Percentiles rank a stretch among this genome's conserved stretches.
These are phyloP conservation scores for Caradrina kadenii DNA, from an alignment of 2,888 invertebrate genomes.

Conservation along the genomic window DNA sequence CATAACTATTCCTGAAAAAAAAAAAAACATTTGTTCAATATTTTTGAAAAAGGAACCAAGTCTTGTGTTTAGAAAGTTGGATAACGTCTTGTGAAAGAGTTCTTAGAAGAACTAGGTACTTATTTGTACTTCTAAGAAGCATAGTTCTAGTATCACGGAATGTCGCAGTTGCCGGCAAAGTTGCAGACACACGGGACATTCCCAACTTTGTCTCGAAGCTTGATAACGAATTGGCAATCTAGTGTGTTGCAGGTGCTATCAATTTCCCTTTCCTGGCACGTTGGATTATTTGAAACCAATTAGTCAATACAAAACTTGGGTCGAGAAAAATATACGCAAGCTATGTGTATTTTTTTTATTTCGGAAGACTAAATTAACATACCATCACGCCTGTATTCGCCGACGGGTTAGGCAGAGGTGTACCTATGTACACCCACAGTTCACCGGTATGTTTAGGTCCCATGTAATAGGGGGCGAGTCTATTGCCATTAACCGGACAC, in stretches of 20 bases:
- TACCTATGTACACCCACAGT: too few relatives aligned
- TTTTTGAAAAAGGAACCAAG: too few relatives aligned
- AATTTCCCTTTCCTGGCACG: constrained; percentile 4
- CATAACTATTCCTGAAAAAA: too few relatives aligned
- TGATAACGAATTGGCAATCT: constrained; percentile 40
- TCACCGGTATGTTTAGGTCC: too few relatives aligned
- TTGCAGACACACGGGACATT: constrained; percentile 19
- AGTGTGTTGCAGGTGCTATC: constrained; percentile 23
- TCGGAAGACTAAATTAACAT: too few relatives aligned
- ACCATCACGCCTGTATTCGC: too few relatives aligned
- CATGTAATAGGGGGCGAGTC: too few relatives aligned
- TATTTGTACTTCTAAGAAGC: constrained; percentile 21
- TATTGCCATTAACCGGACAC: too few relatives aligned
- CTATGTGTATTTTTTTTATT: too few relatives aligned
- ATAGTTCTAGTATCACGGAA: constrained; percentile 15
- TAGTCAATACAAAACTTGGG: not conserved
- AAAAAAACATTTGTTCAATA: too few relatives aligned
- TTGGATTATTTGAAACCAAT: not conserved
- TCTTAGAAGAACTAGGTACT: constrained; percentile 4
- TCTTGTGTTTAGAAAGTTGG: too few relatives aligned
- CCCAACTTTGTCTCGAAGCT: constrained; percentile 28
- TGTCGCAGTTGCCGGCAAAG: constrained; percentile 19
- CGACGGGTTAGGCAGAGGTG: too few relatives aligned
- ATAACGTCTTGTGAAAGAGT: constrained; percentile 21
- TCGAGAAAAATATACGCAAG: not conserved